These are phyloP conservation scores for Hydroisotoma schaefferi DNA, from an alignment of 2,888 invertebrate species.

Conservation along the genomic window DNA sequence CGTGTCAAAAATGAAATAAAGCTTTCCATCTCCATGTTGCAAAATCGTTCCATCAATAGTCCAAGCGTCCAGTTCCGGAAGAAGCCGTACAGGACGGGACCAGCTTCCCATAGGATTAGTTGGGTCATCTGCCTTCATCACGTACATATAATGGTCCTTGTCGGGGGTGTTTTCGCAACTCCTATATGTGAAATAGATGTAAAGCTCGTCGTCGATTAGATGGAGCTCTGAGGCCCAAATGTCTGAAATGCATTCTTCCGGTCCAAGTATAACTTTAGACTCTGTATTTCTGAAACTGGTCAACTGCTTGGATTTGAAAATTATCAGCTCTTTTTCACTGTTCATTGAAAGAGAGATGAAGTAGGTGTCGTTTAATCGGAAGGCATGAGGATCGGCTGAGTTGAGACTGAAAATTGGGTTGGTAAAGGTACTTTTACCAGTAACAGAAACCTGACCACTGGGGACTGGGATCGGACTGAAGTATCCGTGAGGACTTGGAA, in stretches of 20 bases:
- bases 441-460: not conserved
- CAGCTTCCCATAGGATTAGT: conserved; percentile 18
- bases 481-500: conserved; percentile 34
- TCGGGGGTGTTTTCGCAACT: not conserved
- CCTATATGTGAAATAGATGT: not conserved
- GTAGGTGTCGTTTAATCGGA: conserved; percentile 33
- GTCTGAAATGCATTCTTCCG: not conserved
- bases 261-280: not conserved
- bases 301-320: not conserved
- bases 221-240: not conserved
- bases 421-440: not conserved
- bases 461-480: conserved; percentile 8
- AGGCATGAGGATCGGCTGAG: not conserved
- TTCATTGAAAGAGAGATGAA: conserved; percentile 8
- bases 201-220: not conserved
- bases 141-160: not conserved
- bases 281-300: not conserved
- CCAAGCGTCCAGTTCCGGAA: not conserved
- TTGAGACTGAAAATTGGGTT: not conserved
- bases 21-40: conserved; percentile 13
- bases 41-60: conserved; percentile 18
- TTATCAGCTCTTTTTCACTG: not conserved
- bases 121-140: conserved; percentile 11
- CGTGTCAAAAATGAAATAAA: conserved; percentile 24
- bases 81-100: conserved; percentile 6